Conservation (phyloP, 1,140 invertebrate genomes). For the Philotrypesis tridentata region DNA sequence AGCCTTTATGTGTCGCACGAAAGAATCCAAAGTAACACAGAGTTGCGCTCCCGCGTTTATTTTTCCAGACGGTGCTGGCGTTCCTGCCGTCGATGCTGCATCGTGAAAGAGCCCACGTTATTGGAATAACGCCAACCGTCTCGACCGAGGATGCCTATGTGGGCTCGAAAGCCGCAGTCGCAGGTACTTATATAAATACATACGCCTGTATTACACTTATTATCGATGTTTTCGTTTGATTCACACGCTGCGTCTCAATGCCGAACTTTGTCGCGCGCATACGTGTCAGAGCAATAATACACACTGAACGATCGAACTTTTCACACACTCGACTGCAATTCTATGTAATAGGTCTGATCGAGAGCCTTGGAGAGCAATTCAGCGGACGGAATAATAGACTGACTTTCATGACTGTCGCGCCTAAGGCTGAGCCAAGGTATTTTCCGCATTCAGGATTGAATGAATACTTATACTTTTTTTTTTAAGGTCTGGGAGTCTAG, state of each 20-base stretch:
- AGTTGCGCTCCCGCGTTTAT: conserved; percentile 16
- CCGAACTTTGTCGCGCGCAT: too few species aligned
- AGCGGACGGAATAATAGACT: conserved; percentile 54
- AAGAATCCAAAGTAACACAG: not conserved
- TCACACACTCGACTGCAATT: too few species aligned
- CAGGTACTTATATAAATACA: conserved; percentile 51
- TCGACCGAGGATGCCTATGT: conserved; percentile 62
- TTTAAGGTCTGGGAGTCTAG: too few species aligned
- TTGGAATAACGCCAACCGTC: conserved; percentile 65
- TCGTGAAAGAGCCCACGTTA: conserved; percentile 59
- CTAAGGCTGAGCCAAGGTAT: conserved; percentile 60
- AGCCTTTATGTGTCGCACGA: not conserved
- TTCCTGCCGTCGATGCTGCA: conserved; percentile 66
- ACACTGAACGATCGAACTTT: too few species aligned
- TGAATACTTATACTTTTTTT: too few species aligned
- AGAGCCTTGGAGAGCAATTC: conserved; percentile 62
- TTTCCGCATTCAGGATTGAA: not conserved
- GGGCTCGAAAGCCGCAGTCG: conserved; percentile 65
- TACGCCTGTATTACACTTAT: conserved; percentile 8
- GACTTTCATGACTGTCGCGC: conserved; percentile 65
- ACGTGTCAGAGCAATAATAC: too few species aligned
- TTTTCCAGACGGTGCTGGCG: conserved; percentile 65
- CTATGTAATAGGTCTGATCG: conserved; percentile 68
- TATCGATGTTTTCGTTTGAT: conserved; percentile 10
- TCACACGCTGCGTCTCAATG: not conserved